Evolutionary conservation across 2,113 vertebrate genomes (phyloP), one percentile per base, ranked within the genome.

Genomic region (Pollimyrus isidori): DNA sequence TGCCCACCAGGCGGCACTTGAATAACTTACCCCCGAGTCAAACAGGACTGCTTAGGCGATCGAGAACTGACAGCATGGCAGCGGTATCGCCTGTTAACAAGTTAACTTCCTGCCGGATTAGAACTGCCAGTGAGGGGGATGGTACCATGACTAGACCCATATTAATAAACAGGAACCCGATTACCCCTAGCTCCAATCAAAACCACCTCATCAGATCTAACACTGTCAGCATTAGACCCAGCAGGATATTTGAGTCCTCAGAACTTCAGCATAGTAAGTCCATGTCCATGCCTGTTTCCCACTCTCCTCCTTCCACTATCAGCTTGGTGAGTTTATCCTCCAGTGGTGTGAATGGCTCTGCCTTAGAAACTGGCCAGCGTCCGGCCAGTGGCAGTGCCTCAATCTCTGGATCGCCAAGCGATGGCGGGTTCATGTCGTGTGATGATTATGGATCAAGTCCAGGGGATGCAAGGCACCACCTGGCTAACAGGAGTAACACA

Each of bases 361-460:
- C 96, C 42, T 96, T 96, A 0, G 97, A 97, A 90, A 96, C 96
- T 35, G 93, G 94, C n/a, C 95, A 96, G 46, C 95, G 96, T 9
- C 96, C 97, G 2, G 98, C 97, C 90, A 98, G 97, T 92, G 96
- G 96, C 94, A 98, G 96, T 83, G 96, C 97, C 91, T 99, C 98
- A 0, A 96, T 97, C 83, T 98, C 97, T 0, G 98, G 98, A 53
- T 99, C 98, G 45, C 98, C 98, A 7, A 97, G 97, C 17, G 98
- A 99, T 52, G 96, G 96, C 0, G 96, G 97, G n/a, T 98, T 99
- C 93, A 96, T 98, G 95, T 97, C 98, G 1, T 96, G 97, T 46
- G 98, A 99, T 0, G 98, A 99, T 56, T 97, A 97, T 52, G 96
- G 98, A 91, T 98, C 96, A 30, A 99, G 98, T 91, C 98, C 97